Conservation (phyloP, 2,797 vertebrate genomes). For the Schizothorax lantsangensis region DNA sequence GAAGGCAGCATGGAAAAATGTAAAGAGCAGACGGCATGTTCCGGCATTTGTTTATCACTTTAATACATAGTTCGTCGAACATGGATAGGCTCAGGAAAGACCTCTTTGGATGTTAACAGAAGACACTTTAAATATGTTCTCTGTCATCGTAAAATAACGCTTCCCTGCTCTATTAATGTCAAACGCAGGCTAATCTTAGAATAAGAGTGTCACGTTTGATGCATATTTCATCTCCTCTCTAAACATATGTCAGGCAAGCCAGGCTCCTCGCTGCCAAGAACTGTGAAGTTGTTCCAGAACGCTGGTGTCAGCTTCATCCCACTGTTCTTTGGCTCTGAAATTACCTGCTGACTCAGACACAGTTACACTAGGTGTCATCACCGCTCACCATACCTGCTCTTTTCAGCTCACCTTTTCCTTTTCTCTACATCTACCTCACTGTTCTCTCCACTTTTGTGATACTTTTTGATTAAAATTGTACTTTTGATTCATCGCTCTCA, state of each 20-base stretch:
- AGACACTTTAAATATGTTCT: conserved; percentile 34
- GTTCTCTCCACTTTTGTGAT: not conserved
- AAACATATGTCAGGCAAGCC: conserved; percentile 52
- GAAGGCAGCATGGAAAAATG: conserved; percentile 1
- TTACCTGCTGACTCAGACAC: conserved; percentile 35
- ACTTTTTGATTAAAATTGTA: conserved; percentile 3
- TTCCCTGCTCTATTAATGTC: conserved; percentile 13
- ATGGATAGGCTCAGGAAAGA: conserved; percentile 13
- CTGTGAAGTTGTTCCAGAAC: conserved; percentile 36
- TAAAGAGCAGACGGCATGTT: not conserved
- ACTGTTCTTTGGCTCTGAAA: conserved; percentile 33
- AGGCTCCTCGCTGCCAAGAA: conserved; percentile 24
- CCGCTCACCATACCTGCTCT: not conserved
- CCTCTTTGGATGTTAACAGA: conserved; percentile 21
- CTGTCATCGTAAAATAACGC: not conserved
- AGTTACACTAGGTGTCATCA: not conserved
- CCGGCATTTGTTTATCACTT: conserved; percentile 16
- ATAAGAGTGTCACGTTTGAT: conserved; percentile 23
- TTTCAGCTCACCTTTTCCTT: conserved; percentile 4
- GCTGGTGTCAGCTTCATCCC: conserved; percentile 38
- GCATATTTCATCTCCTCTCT: conserved; percentile 49
- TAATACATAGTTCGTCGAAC: not conserved
- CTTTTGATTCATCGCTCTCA: not conserved
- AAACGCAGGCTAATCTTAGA: conserved; percentile 38
- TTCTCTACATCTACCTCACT: not conserved